Evolutionary conservation across 2,113 vertebrate genomes (phyloP), one percentile per base, ranked within the genome.

Genomic region (Uria aalge): DNA sequence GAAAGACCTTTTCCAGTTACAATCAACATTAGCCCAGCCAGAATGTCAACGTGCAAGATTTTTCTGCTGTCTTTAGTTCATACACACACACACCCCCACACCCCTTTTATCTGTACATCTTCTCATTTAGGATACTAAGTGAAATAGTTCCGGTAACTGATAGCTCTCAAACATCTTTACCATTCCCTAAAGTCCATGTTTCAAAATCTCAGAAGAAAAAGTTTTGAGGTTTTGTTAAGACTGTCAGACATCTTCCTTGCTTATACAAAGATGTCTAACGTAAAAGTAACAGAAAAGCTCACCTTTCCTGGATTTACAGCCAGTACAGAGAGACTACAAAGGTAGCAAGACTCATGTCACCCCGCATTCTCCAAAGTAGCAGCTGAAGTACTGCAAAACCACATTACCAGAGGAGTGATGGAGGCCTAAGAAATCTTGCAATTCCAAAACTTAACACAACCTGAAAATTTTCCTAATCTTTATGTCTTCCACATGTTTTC

Each of bases 401-500:
- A 9, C 30, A 3, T 22, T 22, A n/a, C 19, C 50, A 47, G 27
- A 41, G 40, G 2, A 55, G 9, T 2, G 29, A 41, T 4, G 7
- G 2, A 55, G 10, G 11, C 29, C n/a, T 38, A 36, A 14, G 23
- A 78, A 43, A 52, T 8, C 12, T 5, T 29, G 9, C 20, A 4
- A 32, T 41, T 45, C 45, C 66, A 60, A 18, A 64, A 24, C 6
- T 27, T 10, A 27, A 30, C 0, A 0, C 52, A 38, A 20, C 24
- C 67, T 12, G 19, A 34, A 43, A 20, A 19, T 9, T 5, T 3
- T 26, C 62, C 48, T 20, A 20, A 1, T 3, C 34, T 60, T 36
- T 13, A 34, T 8, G 21, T 15, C 43, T 18, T 56, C 63, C 45
- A 29, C 1, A 0, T 0, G 5, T 32, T 36, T 48, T 50, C 43